Evolutionary conservation across 2,888 invertebrate species (phyloP).

Genomic region (Epirrhoe tristata): DNA sequence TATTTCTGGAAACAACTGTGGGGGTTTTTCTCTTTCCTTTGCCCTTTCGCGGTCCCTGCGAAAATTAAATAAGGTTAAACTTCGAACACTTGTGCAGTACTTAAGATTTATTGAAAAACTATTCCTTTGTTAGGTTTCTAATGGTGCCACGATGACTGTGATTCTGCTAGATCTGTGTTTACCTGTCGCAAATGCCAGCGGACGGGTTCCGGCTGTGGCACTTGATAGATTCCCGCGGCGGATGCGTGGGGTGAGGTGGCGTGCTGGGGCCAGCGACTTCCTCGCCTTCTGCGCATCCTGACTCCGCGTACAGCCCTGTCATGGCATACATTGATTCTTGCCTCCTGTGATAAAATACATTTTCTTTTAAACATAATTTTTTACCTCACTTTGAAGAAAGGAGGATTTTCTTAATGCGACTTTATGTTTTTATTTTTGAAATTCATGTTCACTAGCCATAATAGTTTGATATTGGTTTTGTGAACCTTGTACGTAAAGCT

Average conservation of each 20-base stretch:
- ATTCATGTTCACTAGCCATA: background rate
- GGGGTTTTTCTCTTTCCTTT: slow-evolving; percentile 86
- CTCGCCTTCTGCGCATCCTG: slow-evolving; percentile 86
- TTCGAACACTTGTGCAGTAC: background rate
- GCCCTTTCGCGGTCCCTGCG: slow-evolving; percentile 80
- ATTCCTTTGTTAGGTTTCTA: background rate
- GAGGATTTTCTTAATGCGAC: no score
- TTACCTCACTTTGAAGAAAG: background rate
- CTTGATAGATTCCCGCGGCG: slow-evolving; percentile 82
- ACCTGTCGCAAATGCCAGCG: slow-evolving; percentile 89
- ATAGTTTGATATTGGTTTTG: background rate
- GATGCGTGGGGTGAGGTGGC: slow-evolving; percentile 69
- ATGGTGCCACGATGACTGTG: background rate
- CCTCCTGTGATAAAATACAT: slow-evolving; percentile 79
- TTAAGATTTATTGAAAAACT: slow-evolving; percentile 11
- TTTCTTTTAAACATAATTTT: background rate
- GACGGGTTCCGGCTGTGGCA: slow-evolving; percentile 94
- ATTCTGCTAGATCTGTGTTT: background rate
- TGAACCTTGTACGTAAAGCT: background rate
- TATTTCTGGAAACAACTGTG: slow-evolving; percentile 86
- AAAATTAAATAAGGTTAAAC: slow-evolving; percentile 40
- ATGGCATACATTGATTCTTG: slow-evolving; percentile 96
- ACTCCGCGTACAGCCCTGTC: slow-evolving; percentile 93
- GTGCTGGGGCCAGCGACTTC: slow-evolving; percentile 81
- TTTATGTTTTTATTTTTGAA: no score